Conservation (phyloP, 35 echinoderm and acorn worm genomes). For the Lytechinus pictus region DNA sequence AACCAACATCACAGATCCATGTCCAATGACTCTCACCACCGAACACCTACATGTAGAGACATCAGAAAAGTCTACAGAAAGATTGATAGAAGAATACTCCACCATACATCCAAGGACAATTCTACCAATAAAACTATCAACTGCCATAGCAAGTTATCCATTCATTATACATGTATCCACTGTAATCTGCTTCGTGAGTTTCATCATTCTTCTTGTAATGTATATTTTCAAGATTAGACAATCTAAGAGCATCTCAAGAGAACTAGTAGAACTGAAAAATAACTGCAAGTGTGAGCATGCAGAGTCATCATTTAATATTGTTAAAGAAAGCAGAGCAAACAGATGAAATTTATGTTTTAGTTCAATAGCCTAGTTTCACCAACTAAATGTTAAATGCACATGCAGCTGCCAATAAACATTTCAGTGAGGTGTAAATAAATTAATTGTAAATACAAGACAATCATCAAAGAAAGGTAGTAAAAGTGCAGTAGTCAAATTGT, state of each 20-base stretch:
- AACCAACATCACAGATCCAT: neutral
- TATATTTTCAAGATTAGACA: neutral
- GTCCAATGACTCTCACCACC: neutral
- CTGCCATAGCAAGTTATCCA: neutral
- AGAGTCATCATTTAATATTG: neutral
- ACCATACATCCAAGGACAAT: neutral
- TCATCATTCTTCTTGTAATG: neutral
- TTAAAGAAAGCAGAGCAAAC: neutral
- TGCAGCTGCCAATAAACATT: too few species aligned
- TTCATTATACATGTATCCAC: neutral
- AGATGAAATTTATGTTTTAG: neutral
- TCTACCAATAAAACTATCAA: neutral
- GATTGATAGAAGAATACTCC: neutral
- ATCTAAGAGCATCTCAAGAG: neutral
- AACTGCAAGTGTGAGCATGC: neutral
- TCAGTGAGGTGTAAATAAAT: too few species aligned
- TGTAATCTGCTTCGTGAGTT: neutral
- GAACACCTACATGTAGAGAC: neutral
- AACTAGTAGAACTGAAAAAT: neutral
- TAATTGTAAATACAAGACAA: too few species aligned
- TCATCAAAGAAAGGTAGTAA: too few species aligned
- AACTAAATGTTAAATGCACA: too few species aligned
- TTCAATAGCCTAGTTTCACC: too few species aligned
- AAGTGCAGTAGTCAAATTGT: too few species aligned
- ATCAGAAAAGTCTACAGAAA: neutral